These are phyloP conservation scores for Mohoua ochrocephala DNA, from an alignment of 2,113 vertebrate genomes.

Conservation along the genomic window DNA sequence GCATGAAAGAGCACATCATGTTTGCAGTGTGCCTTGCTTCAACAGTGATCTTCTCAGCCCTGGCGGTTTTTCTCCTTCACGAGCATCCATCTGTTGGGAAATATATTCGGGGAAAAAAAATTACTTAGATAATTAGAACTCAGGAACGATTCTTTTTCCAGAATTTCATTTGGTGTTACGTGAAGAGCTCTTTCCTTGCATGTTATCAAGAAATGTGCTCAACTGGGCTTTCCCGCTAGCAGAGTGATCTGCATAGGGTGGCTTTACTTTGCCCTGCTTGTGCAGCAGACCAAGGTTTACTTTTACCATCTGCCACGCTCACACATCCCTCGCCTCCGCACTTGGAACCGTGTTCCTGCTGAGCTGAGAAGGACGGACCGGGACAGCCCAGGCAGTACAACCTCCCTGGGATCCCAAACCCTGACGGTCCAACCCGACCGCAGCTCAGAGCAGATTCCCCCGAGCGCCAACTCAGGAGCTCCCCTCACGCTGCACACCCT, in stretches of 20 bases:
- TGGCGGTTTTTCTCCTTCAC: neutral
- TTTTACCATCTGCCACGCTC: neutral
- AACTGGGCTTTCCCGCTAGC: neutral
- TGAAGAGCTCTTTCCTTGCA: neutral
- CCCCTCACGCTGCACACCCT: neutral
- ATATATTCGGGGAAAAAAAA: neutral
- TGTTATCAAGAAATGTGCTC: neutral
- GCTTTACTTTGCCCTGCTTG: neutral
- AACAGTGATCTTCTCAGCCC: slow-evolving; percentile 6
- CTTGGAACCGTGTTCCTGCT: fast-evolving
- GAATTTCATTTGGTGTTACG: neutral
- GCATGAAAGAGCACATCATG: fast-evolving
- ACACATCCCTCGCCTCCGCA: neutral
- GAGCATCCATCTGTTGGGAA: neutral
- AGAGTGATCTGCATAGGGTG: neutral
- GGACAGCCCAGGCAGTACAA: neutral
- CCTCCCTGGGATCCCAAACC: neutral
- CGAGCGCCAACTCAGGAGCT: neutral
- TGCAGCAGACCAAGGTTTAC: neutral
- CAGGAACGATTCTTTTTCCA: neutral
- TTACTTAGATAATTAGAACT: neutral
- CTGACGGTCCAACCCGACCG: too few relatives aligned
- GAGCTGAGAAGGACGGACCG: neutral
- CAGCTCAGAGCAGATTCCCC: too few relatives aligned
- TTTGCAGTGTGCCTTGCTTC: neutral